Percentiles rank a stretch among this genome's conserved stretches.
Evolutionary conservation across 2,113 vertebrate genomes (phyloP).

Genomic region (Peromyscus leucopus): DNA sequence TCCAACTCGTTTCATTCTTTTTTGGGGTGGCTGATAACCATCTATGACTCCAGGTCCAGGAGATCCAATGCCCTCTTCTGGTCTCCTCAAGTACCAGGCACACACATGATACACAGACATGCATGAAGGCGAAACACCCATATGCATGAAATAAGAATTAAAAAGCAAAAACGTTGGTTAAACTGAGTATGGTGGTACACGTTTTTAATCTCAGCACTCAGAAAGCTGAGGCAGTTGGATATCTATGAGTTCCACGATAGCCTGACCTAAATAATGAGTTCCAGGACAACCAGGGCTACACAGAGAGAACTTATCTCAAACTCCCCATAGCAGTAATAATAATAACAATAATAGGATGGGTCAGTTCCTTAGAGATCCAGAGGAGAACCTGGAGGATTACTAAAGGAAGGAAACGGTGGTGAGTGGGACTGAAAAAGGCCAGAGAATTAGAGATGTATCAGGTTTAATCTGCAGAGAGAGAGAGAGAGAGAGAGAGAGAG

Average conservation of each 20-base stretch:
- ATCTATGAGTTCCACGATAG: not conserved
- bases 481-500: too few relatives aligned
- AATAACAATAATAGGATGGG: not conserved
- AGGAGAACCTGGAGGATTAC: not conserved
- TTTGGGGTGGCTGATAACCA: not conserved
- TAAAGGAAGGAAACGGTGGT: not conserved
- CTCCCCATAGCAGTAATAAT: not conserved
- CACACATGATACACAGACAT: not conserved
- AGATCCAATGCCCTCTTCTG: not conserved
- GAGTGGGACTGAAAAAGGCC: not conserved
- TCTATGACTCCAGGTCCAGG: not conserved
- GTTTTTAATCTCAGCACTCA: not conserved
- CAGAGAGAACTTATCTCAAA: not conserved
- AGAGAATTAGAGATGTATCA: not conserved
- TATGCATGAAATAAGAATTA: not conserved
- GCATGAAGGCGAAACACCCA: not conserved
- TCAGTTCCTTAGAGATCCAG: not conserved
- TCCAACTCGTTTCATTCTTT: not conserved
- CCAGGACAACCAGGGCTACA: not conserved
- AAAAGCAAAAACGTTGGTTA: not conserved
- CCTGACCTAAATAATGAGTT: not conserved
- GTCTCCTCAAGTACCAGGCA: not conserved
- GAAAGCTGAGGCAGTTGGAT: not conserved
- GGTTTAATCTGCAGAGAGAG: not conserved
- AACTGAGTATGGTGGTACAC: not conserved